Conservation (phyloP, 2,888 invertebrate genomes). For the Acleris literana region DNA sequence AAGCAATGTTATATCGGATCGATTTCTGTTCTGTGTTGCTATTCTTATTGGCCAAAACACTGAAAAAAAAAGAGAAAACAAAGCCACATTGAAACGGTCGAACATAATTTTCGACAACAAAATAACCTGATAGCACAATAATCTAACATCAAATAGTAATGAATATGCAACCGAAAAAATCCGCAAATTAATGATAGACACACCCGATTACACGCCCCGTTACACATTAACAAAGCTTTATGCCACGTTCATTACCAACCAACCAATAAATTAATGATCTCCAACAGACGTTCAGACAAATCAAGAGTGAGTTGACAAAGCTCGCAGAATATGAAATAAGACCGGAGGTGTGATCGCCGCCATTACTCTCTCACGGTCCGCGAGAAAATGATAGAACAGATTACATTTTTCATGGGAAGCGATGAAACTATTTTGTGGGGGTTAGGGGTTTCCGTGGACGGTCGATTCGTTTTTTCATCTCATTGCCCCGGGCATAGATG, state of each 20-base stretch:
- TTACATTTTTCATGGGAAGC: conserved; percentile 66
- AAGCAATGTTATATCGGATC: too few relatives aligned
- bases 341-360: conserved; percentile 51
- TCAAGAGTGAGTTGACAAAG: conserved; percentile 59
- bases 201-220: too few relatives aligned
- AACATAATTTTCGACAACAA: too few relatives aligned
- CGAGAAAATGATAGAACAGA: conserved; percentile 59
- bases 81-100: too few relatives aligned
- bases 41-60: too few relatives aligned
- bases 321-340: conserved; percentile 57
- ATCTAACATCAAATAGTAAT: too few relatives aligned
- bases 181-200: too few relatives aligned
- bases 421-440: conserved; percentile 57
- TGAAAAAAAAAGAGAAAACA: too few relatives aligned
- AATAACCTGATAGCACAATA: too few relatives aligned
- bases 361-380: conserved; percentile 55
- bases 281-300: conserved; percentile 44
- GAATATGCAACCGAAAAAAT: too few relatives aligned
- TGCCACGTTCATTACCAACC: neutral
- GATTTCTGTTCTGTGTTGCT: too few relatives aligned
- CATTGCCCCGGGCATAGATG: conserved; percentile 72
- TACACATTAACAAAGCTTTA: neutral
- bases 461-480: conserved; percentile 69
- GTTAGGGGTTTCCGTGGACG: conserved; percentile 53
- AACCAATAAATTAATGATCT: neutral